Conservation (phyloP, 2,113 vertebrate genomes). For the Salminus brasiliensis region DNA sequence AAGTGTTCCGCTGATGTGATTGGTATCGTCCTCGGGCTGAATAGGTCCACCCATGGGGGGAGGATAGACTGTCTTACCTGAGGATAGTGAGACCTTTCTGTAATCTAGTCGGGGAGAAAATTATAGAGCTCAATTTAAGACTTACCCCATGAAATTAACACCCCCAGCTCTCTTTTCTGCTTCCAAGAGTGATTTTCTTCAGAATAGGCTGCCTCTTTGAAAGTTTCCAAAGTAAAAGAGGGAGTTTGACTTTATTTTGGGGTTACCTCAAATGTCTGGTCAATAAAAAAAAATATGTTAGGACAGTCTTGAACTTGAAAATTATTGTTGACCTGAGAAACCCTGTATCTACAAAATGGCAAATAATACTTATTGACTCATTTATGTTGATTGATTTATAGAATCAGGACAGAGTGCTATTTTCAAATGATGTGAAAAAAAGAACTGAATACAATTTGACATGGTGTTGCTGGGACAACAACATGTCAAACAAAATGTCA, state of each 20-base stretch:
- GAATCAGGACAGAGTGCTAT: no score
- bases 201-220: slow-evolving; percentile 66
- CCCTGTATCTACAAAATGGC: no score
- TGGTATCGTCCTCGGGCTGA: slow-evolving; percentile 55
- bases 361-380: no score
- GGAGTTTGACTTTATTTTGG: slow-evolving; percentile 62
- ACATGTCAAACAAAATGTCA: no score
- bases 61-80: slow-evolving; percentile 67
- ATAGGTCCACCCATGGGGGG: slow-evolving; percentile 45
- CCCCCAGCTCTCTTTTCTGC: slow-evolving; percentile 76
- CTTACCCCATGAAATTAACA: slow-evolving; percentile 83
- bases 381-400: no score
- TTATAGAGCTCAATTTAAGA: slow-evolving; percentile 79
- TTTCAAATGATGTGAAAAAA: no score
- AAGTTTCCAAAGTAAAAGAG: slow-evolving; percentile 71
- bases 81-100: slow-evolving; percentile 74
- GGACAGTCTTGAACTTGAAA: no score
- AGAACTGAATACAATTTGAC: no score
- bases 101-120: slow-evolving; percentile 77
- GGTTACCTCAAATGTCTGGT: slow-evolving; percentile 58
- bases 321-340: no score
- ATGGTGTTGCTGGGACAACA: no score
- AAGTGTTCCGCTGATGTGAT: slow-evolving; percentile 49
- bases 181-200: slow-evolving; percentile 69
- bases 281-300: background rate